These are phyloP conservation scores for Hypomesus transpacificus DNA, from an alignment of 2,113 vertebrate genomes.

Conservation along the genomic window DNA sequence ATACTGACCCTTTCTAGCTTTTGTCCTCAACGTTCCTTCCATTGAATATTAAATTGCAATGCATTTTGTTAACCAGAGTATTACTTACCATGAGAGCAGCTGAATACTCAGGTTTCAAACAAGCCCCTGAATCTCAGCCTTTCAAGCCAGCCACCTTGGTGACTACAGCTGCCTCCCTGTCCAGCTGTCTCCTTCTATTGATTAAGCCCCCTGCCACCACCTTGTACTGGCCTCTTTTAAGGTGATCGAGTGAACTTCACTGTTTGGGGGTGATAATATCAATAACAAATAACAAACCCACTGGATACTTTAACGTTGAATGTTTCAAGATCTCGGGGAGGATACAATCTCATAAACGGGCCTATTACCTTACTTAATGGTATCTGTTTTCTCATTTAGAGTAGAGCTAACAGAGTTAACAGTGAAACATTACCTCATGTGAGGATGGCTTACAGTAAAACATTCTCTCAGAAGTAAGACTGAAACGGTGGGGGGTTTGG, in stretches of 20 bases:
- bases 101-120: constrained; percentile 23
- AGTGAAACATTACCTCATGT: too few species aligned
- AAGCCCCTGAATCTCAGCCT: background rate
- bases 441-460: background rate
- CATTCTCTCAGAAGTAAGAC: background rate
- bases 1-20: constrained; percentile 3
- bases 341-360: too few species aligned
- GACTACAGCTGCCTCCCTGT: constrained; percentile 8
- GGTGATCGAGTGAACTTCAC: background rate
- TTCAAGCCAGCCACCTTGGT: constrained; percentile 1
- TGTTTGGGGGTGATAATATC: background rate
- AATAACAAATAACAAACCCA: background rate
- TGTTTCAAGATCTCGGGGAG: too few species aligned
- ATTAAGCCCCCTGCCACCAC: background rate
- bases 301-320: background rate
- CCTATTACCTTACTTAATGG: too few species aligned
- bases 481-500: background rate
- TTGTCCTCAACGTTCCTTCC: background rate
- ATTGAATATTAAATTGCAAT: constrained; percentile 20
- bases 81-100: constrained; percentile 20
- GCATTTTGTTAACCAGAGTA: constrained; percentile 4
- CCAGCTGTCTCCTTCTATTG: constrained; percentile 1
- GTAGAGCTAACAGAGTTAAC: too few species aligned
- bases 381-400: too few species aligned
- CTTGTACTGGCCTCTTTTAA: background rate